Evolutionary conservation across 2,797 vertebrate species (phyloP), one percentile per base, ranked within the genome.

Genomic region (Limosa lapponica): DNA sequence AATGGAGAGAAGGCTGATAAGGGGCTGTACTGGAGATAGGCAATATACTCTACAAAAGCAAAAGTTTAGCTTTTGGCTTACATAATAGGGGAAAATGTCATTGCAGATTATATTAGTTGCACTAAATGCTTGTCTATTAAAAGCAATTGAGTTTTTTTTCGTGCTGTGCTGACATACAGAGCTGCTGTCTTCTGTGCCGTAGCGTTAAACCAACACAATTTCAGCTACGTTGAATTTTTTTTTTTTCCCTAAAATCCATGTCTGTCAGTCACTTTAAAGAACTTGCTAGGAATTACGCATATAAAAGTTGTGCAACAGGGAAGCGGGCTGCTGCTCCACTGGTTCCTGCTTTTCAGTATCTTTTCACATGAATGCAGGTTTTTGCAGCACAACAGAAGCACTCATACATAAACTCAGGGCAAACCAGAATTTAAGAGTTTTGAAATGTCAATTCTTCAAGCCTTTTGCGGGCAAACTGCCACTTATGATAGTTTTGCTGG

Each of bases 81-180:
- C 43, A 39, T 90, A 88, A 95, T 46, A 95, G 65, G 77, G 57
- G 91, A 51, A 97, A 94, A 92, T 87, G 83, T 88, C 87, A 93
- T 54, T 85, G 66, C 83, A 81, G 81, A 89, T 93, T 91, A 79
- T 52, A 90, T 24, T 62, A 74, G 48, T 95, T 97, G 82, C 57
- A 86, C 78, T 95, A 94, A 97, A 95, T 10, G 14, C 57, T 86
- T 69, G 57, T 85, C 94, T 97, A 18, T 94, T 96, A 87, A 94
- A 96, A 96, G 95, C 43, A 84, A 67, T 44, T 46, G 80, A 72
- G 39, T 36, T 8, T 89, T 92, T 75, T 93, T 88, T 82, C 69
- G 64, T 81, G 70, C 82, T 93, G 74, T 87, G 71, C 78, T 95
- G 77, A 62, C 81, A 36, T 49, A 52, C 7, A 90, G 70, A 51